Evolutionary conservation across 2,113 vertebrate genomes (phyloP).

Genomic region (Chaetorhynchus papuensis): DNA sequence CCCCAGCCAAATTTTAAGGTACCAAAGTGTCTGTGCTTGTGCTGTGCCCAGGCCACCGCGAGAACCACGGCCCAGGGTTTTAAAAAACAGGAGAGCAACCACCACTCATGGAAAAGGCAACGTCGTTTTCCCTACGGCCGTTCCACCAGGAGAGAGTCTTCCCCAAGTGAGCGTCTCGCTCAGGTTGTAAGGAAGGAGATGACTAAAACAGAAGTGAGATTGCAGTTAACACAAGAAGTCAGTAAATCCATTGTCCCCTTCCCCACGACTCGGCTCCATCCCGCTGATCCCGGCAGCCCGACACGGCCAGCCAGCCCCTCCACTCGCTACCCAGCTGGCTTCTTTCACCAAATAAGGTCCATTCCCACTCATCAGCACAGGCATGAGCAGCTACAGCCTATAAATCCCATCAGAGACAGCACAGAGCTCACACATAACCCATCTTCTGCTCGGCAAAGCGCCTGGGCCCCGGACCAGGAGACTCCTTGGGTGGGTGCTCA

Average conservation of each 20-base stretch:
- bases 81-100: neutral
- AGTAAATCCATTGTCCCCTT: neutral
- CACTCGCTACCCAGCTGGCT: neutral
- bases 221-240: neutral
- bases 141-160: neutral
- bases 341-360: conserved; percentile 47
- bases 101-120: neutral
- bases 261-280: neutral
- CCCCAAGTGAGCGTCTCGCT: neutral
- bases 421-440: neutral
- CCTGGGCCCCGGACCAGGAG: neutral
- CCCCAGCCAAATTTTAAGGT: neutral
- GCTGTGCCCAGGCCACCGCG: neutral
- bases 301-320: neutral
- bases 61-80: neutral
- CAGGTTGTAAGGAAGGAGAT: neutral
- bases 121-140: fast-evolving
- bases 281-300: neutral
- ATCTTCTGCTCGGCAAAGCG: neutral
- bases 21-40: conserved; percentile 17
- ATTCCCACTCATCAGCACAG: neutral
- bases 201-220: neutral
- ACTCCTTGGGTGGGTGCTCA: neutral
- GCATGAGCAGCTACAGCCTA: neutral
- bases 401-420: neutral